A percentile compares a stretch with the other conserved stretches of the same genome.
Evolutionary conservation across 2,797 vertebrate species (phyloP).

Genomic region (Hylomyscus alleni): DNA sequence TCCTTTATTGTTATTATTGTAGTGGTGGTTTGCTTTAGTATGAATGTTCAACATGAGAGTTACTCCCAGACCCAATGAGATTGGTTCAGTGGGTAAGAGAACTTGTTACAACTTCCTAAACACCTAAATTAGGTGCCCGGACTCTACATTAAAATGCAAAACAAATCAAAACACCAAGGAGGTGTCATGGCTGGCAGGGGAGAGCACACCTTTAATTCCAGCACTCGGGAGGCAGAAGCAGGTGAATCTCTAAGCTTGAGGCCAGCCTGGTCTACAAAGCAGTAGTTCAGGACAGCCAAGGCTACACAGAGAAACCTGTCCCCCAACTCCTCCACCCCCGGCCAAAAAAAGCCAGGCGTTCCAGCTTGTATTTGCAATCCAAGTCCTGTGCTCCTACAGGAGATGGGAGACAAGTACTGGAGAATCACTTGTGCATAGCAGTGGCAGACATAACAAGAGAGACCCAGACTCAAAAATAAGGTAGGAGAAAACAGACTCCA

Average conservation of each 20-base stretch:
- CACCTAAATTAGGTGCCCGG: neutral
- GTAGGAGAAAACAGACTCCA: neutral
- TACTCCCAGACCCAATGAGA: neutral
- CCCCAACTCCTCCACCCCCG: no score
- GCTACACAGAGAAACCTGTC: neutral
- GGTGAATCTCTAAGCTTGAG: neutral
- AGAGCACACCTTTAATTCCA: neutral
- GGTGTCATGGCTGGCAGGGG: neutral
- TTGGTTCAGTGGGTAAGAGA: neutral
- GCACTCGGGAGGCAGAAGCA: neutral
- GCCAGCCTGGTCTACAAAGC: neutral
- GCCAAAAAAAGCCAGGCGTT: neutral
- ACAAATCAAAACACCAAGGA: neutral
- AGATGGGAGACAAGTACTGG: neutral
- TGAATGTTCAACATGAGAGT: neutral
- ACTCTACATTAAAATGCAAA: neutral
- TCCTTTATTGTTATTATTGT: neutral
- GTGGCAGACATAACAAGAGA: neutral
- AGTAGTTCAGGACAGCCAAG: neutral
- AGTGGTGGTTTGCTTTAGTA: neutral
- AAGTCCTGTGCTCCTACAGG: neutral
- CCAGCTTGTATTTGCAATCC: neutral
- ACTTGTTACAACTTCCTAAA: neutral
- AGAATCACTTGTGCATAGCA: neutral
- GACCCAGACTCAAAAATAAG: neutral